Evolutionary conservation across 2,888 invertebrate genomes (phyloP).

Genomic region (Leptarthrus brevirostris): DNA sequence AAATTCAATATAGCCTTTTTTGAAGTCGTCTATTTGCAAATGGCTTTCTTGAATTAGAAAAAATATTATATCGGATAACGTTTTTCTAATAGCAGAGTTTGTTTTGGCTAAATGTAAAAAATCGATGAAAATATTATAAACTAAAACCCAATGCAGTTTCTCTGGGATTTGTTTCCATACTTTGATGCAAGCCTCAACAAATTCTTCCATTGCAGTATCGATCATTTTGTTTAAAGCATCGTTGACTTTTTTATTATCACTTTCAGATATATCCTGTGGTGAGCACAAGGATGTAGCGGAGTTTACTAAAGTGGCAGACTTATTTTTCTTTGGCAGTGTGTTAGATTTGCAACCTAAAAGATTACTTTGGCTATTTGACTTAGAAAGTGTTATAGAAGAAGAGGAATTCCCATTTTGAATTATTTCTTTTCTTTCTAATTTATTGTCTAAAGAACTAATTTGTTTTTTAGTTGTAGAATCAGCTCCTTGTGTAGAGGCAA

Average conservation of each 20-base stretch:
- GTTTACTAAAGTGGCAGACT: conserved; percentile 20
- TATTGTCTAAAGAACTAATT: background rate
- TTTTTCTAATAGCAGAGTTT: conserved; percentile 60
- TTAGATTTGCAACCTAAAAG: background rate
- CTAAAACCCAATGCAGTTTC: conserved; percentile 60
- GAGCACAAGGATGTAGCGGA: background rate
- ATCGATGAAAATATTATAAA: conserved; percentile 62
- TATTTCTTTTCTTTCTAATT: background rate
- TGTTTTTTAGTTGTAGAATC: background rate
- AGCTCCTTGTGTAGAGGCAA: background rate
- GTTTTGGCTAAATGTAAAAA: conserved; percentile 64
- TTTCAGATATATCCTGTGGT: conserved; percentile 1
- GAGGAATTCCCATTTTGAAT: background rate
- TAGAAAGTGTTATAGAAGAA: background rate
- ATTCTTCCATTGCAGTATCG: conserved; percentile 58
- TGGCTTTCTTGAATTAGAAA: conserved; percentile 68
- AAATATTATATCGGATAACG: conserved; percentile 67
- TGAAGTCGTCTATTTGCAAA: conserved; percentile 69
- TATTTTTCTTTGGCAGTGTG: conserved; percentile 12
- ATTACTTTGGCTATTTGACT: conserved; percentile 30
- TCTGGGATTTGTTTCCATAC: conserved; percentile 60
- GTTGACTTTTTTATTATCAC: background rate
- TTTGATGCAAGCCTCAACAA: conserved; percentile 58
- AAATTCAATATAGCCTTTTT: conserved; percentile 73
- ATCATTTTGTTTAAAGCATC: conserved; percentile 60